Base-by-base conservation (phyloP, 1,140 invertebrate genomes). In the Aphelenchoides avenae region DNA sequence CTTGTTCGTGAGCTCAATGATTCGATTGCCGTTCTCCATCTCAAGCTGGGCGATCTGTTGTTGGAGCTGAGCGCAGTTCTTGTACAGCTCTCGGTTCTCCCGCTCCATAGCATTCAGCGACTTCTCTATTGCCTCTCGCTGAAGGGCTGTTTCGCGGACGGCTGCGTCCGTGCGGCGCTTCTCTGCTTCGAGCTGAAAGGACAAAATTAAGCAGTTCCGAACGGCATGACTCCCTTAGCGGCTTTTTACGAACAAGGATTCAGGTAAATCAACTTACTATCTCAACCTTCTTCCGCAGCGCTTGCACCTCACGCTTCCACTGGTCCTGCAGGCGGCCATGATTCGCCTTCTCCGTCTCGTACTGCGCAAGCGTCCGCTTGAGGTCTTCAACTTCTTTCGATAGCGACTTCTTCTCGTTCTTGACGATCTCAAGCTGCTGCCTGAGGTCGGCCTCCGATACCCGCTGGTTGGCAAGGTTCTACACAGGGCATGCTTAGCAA, bases 61-160 rank as follows among this genome's bases (percentile, higher is more conserved):
- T 41, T 75, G 73, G n/a, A 75, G 55, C 53, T 75, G 73, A 11
- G 73, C 71, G 52, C 73, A 75, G 48, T 75, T 75, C 50, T 75
- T 76, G 62, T 75, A 75, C 39, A 75, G 55, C 49, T 77, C 73
- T 34, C 73, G 55, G 44, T 75, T 75, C 49, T 75, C 73, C 33
- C 75, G 61, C 50, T 75, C 73, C 73, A 75, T 75, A 15, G 73
- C 75, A 52, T 77, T 75, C 54, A 75, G 50, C 1, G 73, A 75
- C 51, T 75, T 75, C 52, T 76, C 73, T 36, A 75, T 75, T 13
- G 73, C 73, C 42, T 75, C 73, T 29, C 73, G 36, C 39, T 75
- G 73, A n/a, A 77, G 59, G 1, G 71, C 71, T n/a, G 73, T 75
- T 47, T 75, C 73, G 11, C 72, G 50, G 49, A 75, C 77, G 18